A percentile compares a stretch with the other conserved stretches of the same genome.
These are phyloP conservation scores for Nasonia oneida DNA, from an alignment of 2,888 invertebrate genomes.

Conservation along the genomic window DNA sequence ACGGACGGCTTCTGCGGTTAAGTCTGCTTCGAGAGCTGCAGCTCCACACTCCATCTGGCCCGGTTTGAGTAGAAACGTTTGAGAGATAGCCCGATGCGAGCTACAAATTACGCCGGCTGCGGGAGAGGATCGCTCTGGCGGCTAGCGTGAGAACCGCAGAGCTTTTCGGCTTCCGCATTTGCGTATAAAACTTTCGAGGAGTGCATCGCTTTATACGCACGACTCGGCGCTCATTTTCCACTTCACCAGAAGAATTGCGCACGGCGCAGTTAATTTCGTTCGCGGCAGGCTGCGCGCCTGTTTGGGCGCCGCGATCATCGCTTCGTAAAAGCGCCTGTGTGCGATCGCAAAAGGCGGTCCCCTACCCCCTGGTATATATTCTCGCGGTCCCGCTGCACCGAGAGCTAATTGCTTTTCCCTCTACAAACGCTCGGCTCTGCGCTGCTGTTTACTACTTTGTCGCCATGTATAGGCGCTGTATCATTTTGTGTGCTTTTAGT, in stretches of 20 bases:
- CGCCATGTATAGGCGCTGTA: neutral
- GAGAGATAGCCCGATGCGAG: neutral
- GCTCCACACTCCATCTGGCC: neutral
- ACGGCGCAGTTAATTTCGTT: neutral
- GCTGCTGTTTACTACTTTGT: neutral
- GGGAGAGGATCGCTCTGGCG: neutral
- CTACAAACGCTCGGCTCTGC: neutral
- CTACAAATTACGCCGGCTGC: neutral
- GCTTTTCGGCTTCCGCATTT: conserved; percentile 14
- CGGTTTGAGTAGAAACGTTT: neutral
- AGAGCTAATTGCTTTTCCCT: neutral
- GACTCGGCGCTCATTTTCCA: neutral
- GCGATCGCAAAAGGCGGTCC: neutral
- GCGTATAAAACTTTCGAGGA: neutral
- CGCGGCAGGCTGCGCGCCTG: neutral
- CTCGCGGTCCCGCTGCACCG: neutral
- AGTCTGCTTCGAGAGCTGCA: neutral
- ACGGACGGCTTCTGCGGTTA: conserved; percentile 20
- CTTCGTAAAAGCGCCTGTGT: neutral
- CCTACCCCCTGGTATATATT: neutral
- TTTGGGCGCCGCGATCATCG: neutral
- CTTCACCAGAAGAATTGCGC: neutral
- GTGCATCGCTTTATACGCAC: neutral
- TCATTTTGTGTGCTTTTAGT: neutral
- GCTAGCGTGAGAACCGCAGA: neutral